These are phyloP conservation scores for Cryptotermes secundus DNA, from an alignment of 1,140 invertebrate species.

Conservation along the genomic window DNA sequence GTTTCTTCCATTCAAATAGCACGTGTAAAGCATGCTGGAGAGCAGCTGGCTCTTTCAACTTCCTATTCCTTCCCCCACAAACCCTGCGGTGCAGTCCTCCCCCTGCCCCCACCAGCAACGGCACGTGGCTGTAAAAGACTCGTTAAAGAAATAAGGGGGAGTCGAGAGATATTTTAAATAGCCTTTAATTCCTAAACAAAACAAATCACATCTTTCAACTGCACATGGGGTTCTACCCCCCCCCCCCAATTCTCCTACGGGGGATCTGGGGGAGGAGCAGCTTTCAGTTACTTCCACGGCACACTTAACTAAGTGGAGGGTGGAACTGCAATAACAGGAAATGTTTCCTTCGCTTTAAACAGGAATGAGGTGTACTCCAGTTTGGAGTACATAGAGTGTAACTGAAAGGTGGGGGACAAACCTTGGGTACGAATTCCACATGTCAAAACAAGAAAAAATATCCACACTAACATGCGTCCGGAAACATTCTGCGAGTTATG, in stretches of 20 bases:
- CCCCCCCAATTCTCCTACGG: neutral
- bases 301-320: neutral
- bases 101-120: neutral
- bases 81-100: neutral
- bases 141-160: constrained; percentile 8
- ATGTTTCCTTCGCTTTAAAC: neutral
- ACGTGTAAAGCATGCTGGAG: neutral
- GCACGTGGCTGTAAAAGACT: constrained; percentile 14
- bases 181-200: constrained; percentile 14
- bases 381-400: too few species aligned
- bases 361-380: too few species aligned
- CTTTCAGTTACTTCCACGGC: neutral
- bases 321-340: neutral
- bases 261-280: too few species aligned
- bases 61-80: neutral
- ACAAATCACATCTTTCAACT: constrained; percentile 17
- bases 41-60: neutral
- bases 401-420: too few species aligned
- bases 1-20: neutral
- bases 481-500: too few species aligned
- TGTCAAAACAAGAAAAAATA: too few species aligned
- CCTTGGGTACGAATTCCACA: too few species aligned
- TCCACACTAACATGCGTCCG: too few species aligned
- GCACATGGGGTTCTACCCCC: neutral
- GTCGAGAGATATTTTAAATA: constrained; percentile 14